Conservation (phyloP, 2,888 invertebrate genomes). For the Ephialtes manifestator region DNA sequence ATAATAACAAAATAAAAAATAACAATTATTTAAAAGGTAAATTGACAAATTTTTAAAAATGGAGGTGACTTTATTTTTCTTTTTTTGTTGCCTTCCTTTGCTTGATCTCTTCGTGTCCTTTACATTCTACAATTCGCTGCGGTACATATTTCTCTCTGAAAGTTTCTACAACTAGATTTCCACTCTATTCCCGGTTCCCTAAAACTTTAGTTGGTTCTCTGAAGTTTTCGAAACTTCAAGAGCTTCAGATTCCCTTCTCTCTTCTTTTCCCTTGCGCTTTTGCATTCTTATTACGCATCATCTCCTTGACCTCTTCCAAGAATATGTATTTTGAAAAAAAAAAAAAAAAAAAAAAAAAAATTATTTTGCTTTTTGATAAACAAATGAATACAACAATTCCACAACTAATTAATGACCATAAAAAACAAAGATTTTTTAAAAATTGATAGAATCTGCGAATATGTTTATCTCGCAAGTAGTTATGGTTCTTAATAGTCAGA, state of each 20-base stretch:
- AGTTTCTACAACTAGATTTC: conserved; percentile 49
- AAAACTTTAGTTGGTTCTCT: conserved; percentile 54
- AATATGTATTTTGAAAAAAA: too few relatives aligned
- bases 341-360: background rate
- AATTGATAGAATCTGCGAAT: too few relatives aligned
- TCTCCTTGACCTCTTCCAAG: background rate
- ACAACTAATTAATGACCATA: too few relatives aligned
- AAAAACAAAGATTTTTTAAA: too few relatives aligned
- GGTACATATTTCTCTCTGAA: conserved; percentile 46
- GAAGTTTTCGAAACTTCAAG: conserved; percentile 43
- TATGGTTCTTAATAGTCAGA: too few relatives aligned
- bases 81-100: conserved; percentile 16
- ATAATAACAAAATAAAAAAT: too few relatives aligned
- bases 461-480: too few relatives aligned
- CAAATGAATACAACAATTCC: too few relatives aligned
- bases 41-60: too few relatives aligned
- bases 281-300: background rate
- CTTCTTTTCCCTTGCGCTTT: background rate
- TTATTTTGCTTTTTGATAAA: too few relatives aligned
- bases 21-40: too few relatives aligned
- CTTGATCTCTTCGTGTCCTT: conserved; percentile 25
- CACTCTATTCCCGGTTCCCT: conserved; percentile 40
- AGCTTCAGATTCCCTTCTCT: conserved; percentile 2
- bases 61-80: conserved; percentile 8
- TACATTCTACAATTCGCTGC: conserved; percentile 5